Evolutionary conservation across 2,888 invertebrate genomes (phyloP), one percentile per base, ranked within the genome.

Genomic region (Falcaria lacertinaria): DNA sequence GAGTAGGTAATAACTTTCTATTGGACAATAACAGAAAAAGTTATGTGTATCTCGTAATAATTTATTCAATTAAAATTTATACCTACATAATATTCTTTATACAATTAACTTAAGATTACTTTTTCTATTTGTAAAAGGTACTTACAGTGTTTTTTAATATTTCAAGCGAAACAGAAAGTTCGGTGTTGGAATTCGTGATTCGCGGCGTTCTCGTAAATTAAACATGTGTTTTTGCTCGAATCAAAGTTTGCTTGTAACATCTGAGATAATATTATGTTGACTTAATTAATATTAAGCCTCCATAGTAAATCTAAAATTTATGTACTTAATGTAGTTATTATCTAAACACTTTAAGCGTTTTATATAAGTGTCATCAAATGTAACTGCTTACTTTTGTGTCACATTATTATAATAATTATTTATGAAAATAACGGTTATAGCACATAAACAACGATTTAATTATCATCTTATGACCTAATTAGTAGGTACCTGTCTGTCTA

Each of bases 1-100:
- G 43, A 53, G 41, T 54, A 50, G 47, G 47, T 48, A 50, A 53
- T 47, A 54, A 59, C 64, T 64, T 66, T 66, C 66, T 61, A 63
- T 55, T 50, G 47, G 52, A 59, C 54, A 58, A 59, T 50, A 46
- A 45, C 48, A 51, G 52, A 49, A 49, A 19, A 22, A 22, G 45
- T 42, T 52, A 45, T 40, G 37, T 41, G 32, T 7, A 5, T 35
- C 28, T 22, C 17, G 42, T 7, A 33, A 15, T 39, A 32, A 15
- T 33, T 41, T 34, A 42, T 41, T 35, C 36, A 49, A 16, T 32
- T 22, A 36, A 46, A 50, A 48, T 44, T n/a, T n/a, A n/a, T n/a
- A n/a, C n/a, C n/a, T n/a, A n/a, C n/a, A n/a, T n/a, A n/a, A 39
- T 37, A 44, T 42, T 46, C 48, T 54, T 41, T 42, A 42, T 36